Percentiles rank a stretch among this genome's conserved stretches.
phyloP scores from a whole-genome alignment of 1,140 invertebrate species.

The Cephus cinctus region DNA sequence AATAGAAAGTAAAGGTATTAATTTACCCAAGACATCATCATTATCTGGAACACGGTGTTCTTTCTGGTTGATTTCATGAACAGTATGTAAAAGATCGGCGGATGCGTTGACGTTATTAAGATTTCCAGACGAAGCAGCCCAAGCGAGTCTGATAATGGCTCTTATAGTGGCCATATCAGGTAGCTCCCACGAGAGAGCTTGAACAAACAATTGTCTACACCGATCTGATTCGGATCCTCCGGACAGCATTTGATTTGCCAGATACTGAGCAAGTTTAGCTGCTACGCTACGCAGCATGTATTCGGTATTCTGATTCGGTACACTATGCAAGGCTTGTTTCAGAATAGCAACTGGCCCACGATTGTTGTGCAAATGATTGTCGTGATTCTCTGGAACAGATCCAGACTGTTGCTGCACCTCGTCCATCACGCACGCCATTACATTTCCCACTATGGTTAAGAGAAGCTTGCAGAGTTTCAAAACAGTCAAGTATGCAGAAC shows the following conservation, averaged over 20 bases:
- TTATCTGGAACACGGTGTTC: constrained; percentile 52
- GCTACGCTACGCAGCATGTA: constrained; percentile 72
- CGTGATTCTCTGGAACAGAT: constrained; percentile 38
- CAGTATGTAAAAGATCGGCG: constrained; percentile 64
- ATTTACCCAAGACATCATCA: constrained; percentile 55
- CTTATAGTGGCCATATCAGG: constrained; percentile 68
- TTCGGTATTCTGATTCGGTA: constrained; percentile 71
- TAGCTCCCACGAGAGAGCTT: constrained; percentile 64
- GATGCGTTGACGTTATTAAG: constrained; percentile 67
- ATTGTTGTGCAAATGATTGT: constrained; percentile 48
- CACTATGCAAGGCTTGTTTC: constrained; percentile 68
- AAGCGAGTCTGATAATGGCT: constrained; percentile 73
- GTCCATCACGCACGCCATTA: constrained; percentile 64
- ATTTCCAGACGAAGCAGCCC: constrained; percentile 74
- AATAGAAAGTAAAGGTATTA: constrained; percentile 7
- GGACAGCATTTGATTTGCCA: constrained; percentile 63
- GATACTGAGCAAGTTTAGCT: constrained; percentile 70
- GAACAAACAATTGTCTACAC: constrained; percentile 55
- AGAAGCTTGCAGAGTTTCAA: constrained; percentile 87
- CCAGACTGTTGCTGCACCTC: constrained; percentile 52
- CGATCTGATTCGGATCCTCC: constrained; percentile 53
- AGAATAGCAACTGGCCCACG: constrained; percentile 59
- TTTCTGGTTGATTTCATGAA: constrained; percentile 56
- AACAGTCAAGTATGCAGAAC: constrained; percentile 83
- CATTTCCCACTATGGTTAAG: constrained; percentile 81